Evolutionary conservation across 1,140 invertebrate genomes (phyloP), one percentile per base, ranked within the genome.

Genomic region (Formica exsecta): DNA sequence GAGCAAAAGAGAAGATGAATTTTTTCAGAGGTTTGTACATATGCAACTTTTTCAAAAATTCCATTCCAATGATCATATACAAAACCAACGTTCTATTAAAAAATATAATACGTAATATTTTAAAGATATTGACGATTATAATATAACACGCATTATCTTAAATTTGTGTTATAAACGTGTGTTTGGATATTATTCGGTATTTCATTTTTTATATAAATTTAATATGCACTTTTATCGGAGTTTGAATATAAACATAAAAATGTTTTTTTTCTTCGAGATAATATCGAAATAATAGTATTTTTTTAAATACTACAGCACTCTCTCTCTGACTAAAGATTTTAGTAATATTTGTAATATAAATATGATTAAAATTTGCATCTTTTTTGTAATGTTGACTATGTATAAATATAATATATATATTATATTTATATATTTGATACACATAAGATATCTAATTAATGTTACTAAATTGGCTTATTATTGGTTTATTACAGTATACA

Each of bases 1-100:
- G 92, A 91, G 7, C 73, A 87, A 71, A 36, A 57, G 29, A 29
- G 29, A 11, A 61, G 22, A 86, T 25, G 38, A 8, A 38, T n/a
- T n/a, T n/a, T n/a, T 61, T 61, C 57, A 61, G 41, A 22, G 22
- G n/a, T 75, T 41, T 38, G 1, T 54, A 48, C 5, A 32, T 16
- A 44, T 4, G 3, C 38, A 1, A 51, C 22, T 66, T 66, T 29
- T 44, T 66, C 1, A 6, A 6, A 36, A 16, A 48, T 22, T 77
- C 7, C 13, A 25, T 11, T 2, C 11, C 19, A 19, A 29, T 5
- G 38, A 32, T 13, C 1, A 22, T 1, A 9, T 57, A 7, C 38
- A 7, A 36, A n/a, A 5, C 7, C 32, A n/a, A 13, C 5, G 3
- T 74, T 57, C 3, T 6, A 13, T 51, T 13, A 54, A 51, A 54